Evolutionary conservation across 2,113 vertebrate genomes (phyloP).

Genomic region (Sitta europaea): DNA sequence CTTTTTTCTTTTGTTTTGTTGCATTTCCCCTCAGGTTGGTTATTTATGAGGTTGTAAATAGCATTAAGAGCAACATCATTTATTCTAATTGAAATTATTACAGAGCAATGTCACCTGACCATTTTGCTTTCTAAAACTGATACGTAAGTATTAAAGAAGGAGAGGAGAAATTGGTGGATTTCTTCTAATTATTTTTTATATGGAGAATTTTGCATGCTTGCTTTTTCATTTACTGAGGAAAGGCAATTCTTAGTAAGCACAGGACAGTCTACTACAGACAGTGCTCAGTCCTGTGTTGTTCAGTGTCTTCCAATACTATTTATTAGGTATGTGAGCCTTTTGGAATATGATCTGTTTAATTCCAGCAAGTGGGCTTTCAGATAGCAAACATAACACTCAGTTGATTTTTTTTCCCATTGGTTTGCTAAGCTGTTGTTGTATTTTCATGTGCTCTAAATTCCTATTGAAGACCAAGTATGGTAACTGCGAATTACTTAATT

Average conservation of each 20-base stretch:
- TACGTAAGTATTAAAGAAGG: background rate
- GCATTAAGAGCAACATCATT: background rate
- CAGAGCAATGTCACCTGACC: background rate
- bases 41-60: background rate
- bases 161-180: background rate
- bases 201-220: background rate
- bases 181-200: background rate
- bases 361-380: background rate
- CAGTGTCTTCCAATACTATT: background rate
- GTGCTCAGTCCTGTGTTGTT: background rate
- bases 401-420: background rate
- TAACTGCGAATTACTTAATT: background rate
- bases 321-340: background rate
- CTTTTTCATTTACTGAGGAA: background rate
- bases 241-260: background rate
- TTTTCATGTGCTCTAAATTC: background rate
- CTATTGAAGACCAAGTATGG: background rate
- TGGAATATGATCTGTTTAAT: background rate
- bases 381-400: background rate
- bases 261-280: background rate
- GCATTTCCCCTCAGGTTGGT: background rate
- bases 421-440: background rate
- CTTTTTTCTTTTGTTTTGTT: background rate
- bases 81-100: background rate
- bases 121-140: background rate